Evolutionary conservation across 1,140 invertebrate species (phyloP), one percentile per base, ranked within the genome.

Genomic region (Ganaspis sp.): DNA sequence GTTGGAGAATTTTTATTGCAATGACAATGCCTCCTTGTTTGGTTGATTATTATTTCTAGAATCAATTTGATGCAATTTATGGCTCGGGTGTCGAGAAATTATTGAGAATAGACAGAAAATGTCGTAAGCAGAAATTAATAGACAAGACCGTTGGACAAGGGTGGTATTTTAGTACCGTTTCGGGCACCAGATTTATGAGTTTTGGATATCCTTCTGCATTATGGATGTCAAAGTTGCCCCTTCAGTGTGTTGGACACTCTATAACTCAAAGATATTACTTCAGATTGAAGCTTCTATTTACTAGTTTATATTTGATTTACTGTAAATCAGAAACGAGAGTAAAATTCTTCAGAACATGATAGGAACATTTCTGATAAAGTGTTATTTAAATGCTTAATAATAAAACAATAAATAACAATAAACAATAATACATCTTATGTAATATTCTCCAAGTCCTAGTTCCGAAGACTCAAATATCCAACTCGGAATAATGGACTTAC

Each of bases 171-270:
- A 58, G 19, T 58, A 23, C 21, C 19, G 4, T 9, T 58, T 58
- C 21, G 11, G 12, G 12, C 23, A 21, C 54, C 54, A 23, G 23
- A 64, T 64, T 64, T 29, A 64, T 64, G 54, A 29, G 23, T 64
- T 26, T 26, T 64, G 23, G 23, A 64, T 64, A 64, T 64, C 54
- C 54, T 64, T 64, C 54, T 64, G 54, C 54, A 64, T 64, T 64
- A 64, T 64, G 23, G 23, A 64, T 64, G 54, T 64, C 54, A 64
- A 64, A 64, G 23, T 64, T 26, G 54, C 12, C 19, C 54, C 54
- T 58, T 58, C 54, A 11, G 42, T 45, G 11, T 4, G 17, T n/a
- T 4, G n/a, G 12, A n/a, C 23, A 64, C 9, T 26, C 53, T 3
- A 15, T 64, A 26, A 64, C 23, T 64, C 54, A 29, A 1, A 1